A percentile compares a stretch with the other conserved stretches of the same genome.
phyloP scores from a whole-genome alignment of 2,888 invertebrate genomes.

The Phyllotreta cruciferae region DNA sequence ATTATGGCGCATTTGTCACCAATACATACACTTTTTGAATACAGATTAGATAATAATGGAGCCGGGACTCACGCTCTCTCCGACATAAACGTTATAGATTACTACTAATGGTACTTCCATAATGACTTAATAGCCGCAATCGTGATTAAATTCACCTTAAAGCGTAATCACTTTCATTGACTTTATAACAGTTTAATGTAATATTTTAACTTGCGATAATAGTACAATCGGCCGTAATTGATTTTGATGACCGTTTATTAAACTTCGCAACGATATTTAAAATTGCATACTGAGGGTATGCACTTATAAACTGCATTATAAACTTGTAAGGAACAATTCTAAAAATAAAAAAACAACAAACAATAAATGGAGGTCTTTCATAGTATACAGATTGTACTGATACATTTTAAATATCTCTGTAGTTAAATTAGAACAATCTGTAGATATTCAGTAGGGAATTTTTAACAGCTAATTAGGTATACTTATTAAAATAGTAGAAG shows the following conservation, averaged over 20 bases:
- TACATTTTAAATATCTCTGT: too few relatives aligned
- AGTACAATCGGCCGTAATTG: constrained; percentile 34
- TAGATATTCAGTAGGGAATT: too few relatives aligned
- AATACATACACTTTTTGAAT: constrained; percentile 34
- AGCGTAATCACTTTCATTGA: constrained; percentile 36
- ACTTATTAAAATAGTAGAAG: too few relatives aligned
- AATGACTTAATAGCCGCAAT: constrained; percentile 42
- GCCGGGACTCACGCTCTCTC: constrained; percentile 30
- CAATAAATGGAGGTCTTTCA: too few relatives aligned
- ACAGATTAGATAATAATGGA: constrained; percentile 34
- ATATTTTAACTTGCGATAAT: constrained; percentile 28
- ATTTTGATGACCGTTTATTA: constrained; percentile 34
- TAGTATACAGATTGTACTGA: too few relatives aligned
- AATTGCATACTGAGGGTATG: not conserved
- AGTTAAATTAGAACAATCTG: too few relatives aligned
- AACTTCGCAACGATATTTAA: not conserved
- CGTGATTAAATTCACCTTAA: constrained; percentile 39
- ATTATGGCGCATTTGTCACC: constrained; percentile 19
- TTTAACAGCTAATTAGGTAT: too few relatives aligned
- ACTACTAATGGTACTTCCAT: constrained; percentile 37
- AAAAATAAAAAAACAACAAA: too few relatives aligned
- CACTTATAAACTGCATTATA: too few relatives aligned
- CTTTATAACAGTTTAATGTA: constrained; percentile 35
- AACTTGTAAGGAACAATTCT: too few relatives aligned
- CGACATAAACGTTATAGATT: constrained; percentile 39